phyloP scores from a whole-genome alignment of 2,888 invertebrate genomes.

The Perdita meconis region DNA sequence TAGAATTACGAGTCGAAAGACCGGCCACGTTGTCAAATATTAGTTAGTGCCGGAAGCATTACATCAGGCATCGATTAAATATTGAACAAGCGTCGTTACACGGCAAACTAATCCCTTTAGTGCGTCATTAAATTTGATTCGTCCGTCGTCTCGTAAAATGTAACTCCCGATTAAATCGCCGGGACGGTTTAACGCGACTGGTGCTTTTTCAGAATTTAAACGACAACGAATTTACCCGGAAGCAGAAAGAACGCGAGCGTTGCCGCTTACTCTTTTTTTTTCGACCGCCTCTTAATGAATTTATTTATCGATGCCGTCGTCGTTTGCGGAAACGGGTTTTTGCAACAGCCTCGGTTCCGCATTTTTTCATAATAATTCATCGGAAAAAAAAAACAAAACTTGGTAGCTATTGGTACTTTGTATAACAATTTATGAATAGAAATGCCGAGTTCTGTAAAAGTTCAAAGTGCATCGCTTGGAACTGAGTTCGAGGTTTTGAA shows the following conservation, averaged over 20 bases:
- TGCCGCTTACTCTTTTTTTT: constrained; percentile 9
- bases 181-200: constrained; percentile 45
- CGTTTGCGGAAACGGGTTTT: neutral
- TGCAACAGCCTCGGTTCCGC: neutral
- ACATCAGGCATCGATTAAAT: constrained; percentile 40
- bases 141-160: constrained; percentile 54
- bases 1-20: constrained; percentile 1
- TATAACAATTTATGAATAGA: no score
- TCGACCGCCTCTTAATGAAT: constrained; percentile 30
- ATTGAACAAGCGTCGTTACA: constrained; percentile 42
- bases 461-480: no score
- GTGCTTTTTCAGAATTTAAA: constrained; percentile 39
- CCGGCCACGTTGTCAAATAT: constrained; percentile 21
- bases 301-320: constrained; percentile 29
- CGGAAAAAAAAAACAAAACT: no score
- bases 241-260: constrained; percentile 31
- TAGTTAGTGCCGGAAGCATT: constrained; percentile 19
- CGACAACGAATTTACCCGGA: constrained; percentile 32
- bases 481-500: no score
- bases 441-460: no score
- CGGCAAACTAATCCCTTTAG: constrained; percentile 29
- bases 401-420: no score
- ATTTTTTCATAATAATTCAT: constrained; percentile 27
- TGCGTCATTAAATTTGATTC: constrained; percentile 45
- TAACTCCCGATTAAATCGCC: constrained; percentile 53